phyloP scores from a whole-genome alignment of 2,797 vertebrate genomes.

The Hybognathus amarus region DNA sequence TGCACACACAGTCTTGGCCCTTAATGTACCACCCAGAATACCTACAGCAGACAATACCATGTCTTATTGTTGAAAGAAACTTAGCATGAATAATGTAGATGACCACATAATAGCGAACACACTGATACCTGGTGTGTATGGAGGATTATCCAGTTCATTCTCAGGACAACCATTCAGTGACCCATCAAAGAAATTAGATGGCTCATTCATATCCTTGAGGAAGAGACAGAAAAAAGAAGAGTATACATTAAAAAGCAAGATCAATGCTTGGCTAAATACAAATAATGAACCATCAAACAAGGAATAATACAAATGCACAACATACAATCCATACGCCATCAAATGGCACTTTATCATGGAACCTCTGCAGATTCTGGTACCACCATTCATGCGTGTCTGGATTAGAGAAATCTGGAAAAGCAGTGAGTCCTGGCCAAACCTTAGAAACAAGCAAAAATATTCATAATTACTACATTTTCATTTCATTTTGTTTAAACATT shows the following conservation, averaged over 20 bases:
- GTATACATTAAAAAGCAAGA: background rate
- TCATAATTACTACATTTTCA: background rate
- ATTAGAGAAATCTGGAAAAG: constrained; percentile 87
- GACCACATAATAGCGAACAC: background rate
- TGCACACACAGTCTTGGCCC: constrained; percentile 82
- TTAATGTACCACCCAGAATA: constrained; percentile 79
- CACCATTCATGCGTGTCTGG: constrained; percentile 84
- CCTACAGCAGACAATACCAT: constrained; percentile 65
- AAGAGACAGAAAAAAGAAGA: background rate
- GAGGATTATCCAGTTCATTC: constrained; percentile 81
- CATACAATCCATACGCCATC: constrained; percentile 91
- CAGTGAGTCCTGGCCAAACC: constrained; percentile 90
- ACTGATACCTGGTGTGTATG: constrained; percentile 81
- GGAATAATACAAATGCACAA: constrained; percentile 65
- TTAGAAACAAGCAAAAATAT: constrained; percentile 55
- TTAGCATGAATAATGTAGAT: background rate
- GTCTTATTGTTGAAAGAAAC: background rate
- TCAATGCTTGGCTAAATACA: background rate
- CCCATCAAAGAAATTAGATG: constrained; percentile 88
- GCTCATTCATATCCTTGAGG: constrained; percentile 90
- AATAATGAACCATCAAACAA: background rate
- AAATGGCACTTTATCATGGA: constrained; percentile 81
- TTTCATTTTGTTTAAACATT: background rate
- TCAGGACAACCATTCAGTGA: constrained; percentile 82
- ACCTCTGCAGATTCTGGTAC: constrained; percentile 84